A percentile compares a stretch with the other conserved stretches of the same genome.
Conservation (phyloP, 1,140 invertebrate genomes). For the Musca vetustissima region DNA sequence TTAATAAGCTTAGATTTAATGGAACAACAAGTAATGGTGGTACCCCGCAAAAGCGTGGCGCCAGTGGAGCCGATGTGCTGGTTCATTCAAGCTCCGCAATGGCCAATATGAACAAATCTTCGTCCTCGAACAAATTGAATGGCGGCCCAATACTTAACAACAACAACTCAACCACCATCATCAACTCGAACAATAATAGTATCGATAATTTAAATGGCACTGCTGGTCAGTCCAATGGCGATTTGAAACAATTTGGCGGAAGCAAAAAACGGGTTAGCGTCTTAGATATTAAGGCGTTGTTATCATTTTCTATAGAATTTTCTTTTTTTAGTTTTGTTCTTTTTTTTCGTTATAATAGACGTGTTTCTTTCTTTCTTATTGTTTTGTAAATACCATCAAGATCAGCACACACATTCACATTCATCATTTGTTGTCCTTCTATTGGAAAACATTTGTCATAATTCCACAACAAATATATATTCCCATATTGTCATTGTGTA, state of each 20-base stretch:
- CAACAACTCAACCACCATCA: constrained; percentile 19
- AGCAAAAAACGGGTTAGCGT: constrained; percentile 33
- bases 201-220: constrained; percentile 28
- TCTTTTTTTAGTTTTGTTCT: not conserved
- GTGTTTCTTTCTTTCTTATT: not conserved
- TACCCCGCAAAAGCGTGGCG: not conserved
- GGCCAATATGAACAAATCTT: constrained; percentile 8
- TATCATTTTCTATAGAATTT: not conserved
- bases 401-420: too few species aligned
- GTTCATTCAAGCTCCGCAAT: constrained; percentile 29
- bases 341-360: not conserved
- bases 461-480: too few species aligned
- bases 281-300: constrained; percentile 5
- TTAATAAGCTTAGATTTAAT: constrained; percentile 30
- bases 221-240: constrained; percentile 30
- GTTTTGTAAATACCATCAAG: not conserved
- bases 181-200: constrained; percentile 18
- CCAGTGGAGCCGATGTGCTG: constrained; percentile 17
- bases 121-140: constrained; percentile 12
- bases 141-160: constrained; percentile 14
- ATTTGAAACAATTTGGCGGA: constrained; percentile 31
- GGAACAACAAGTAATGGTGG: constrained; percentile 2
- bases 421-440: too few species aligned
- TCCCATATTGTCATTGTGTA: too few species aligned
- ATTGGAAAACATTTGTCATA: too few species aligned